Percentiles rank a stretch among this genome's conserved stretches.
These are phyloP conservation scores for Epinephelus coioides DNA, from an alignment of 2,797 vertebrate species.

Conservation along the genomic window DNA sequence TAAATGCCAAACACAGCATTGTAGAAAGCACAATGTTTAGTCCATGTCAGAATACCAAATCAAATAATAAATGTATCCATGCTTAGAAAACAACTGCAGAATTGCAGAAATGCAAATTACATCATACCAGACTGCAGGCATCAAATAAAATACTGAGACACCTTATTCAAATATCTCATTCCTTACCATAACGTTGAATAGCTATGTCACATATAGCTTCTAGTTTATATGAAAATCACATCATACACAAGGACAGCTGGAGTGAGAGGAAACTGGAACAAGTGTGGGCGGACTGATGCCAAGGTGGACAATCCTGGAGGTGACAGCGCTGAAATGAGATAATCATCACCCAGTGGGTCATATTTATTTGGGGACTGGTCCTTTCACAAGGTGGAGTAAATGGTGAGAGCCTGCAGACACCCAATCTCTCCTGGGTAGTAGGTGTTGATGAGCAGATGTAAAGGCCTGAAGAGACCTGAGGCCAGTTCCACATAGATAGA, in stretches of 20 bases:
- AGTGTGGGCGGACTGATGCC: neutral
- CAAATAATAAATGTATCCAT: no score
- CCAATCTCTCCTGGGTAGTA: neutral
- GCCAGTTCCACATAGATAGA: neutral
- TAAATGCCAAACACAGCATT: no score
- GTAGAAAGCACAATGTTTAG: no score
- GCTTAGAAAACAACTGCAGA: no score
- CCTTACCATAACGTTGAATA: neutral
- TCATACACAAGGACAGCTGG: neutral
- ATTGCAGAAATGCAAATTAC: neutral
- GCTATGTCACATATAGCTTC: neutral
- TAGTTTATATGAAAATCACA: neutral
- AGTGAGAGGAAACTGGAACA: no score
- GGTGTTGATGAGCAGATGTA: neutral
- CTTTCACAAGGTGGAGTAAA: neutral
- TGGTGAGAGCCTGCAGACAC: constrained; percentile 6
- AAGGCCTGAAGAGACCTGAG: neutral
- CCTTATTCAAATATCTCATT: neutral
- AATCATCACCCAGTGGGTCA: constrained; percentile 15
- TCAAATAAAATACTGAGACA: neutral
- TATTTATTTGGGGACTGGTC: neutral
- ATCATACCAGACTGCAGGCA: neutral
- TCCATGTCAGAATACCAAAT: no score
- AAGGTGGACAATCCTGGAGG: neutral
- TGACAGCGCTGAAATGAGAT: constrained; percentile 19